These are phyloP conservation scores for Temnothorax ravouxi DNA, from an alignment of 2,888 invertebrate species.

Conservation along the genomic window DNA sequence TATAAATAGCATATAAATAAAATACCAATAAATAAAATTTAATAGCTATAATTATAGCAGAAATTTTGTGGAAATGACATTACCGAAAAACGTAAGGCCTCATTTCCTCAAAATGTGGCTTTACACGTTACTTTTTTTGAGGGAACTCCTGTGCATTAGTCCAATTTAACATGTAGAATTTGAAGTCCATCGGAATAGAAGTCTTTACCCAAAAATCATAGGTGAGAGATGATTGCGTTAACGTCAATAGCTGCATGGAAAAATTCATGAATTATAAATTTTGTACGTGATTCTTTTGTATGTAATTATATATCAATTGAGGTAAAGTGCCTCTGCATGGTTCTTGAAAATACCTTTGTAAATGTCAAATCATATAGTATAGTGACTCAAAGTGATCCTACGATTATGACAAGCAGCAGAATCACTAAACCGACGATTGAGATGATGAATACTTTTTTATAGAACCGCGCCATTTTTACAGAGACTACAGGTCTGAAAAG, in stretches of 20 bases:
- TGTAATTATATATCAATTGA: not conserved
- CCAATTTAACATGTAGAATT: slow-evolving; percentile 93
- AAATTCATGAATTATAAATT: not conserved
- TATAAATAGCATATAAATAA: not conserved
- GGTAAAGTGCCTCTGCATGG: not conserved
- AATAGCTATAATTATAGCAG: too few relatives aligned
- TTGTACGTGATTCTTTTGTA: not conserved
- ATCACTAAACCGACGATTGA: slow-evolving; percentile 76
- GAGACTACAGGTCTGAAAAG: slow-evolving; percentile 67
- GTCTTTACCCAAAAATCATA: slow-evolving; percentile 93
- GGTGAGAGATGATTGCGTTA: slow-evolving; percentile 89
- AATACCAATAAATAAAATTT: not conserved
- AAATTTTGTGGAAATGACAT: not conserved
- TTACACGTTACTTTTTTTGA: slow-evolving; percentile 82
- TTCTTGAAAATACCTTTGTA: slow-evolving; percentile 60
- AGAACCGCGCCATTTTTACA: too few relatives aligned
- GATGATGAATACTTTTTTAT: too few relatives aligned
- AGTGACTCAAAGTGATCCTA: slow-evolving; percentile 78
- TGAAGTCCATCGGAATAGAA: slow-evolving; percentile 94
- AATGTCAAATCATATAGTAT: slow-evolving; percentile 63
- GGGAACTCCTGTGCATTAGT: slow-evolving; percentile 90
- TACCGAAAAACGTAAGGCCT: slow-evolving; percentile 92
- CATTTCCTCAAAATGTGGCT: slow-evolving; percentile 89
- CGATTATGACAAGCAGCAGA: slow-evolving; percentile 75
- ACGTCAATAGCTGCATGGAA: slow-evolving; percentile 88